Conservation (phyloP, 1,140 invertebrate genomes). For the Bradysia coprophila region DNA sequence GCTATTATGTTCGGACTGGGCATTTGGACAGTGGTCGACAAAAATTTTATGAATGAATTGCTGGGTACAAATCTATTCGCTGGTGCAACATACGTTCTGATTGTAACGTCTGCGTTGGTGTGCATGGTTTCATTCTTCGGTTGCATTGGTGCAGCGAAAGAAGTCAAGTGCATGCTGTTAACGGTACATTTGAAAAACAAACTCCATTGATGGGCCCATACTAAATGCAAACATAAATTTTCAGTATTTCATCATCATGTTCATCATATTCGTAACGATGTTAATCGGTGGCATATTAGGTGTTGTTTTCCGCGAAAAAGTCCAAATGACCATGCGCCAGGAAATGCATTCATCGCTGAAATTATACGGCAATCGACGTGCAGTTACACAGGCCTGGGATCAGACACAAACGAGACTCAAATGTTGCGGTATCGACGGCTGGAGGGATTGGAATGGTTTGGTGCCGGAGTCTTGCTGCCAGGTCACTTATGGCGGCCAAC, state of each 20-base stretch:
- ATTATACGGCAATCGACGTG: conserved; percentile 41
- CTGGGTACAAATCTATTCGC: conserved; percentile 67
- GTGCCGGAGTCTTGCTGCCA: conserved; percentile 66
- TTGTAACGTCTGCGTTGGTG: conserved; percentile 57
- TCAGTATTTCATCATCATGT: conserved; percentile 73
- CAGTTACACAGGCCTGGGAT: conserved; percentile 65
- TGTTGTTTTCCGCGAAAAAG: conserved; percentile 70
- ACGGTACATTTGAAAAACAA: conserved; percentile 37
- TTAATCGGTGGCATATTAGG: conserved; percentile 73
- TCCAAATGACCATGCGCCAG: conserved; percentile 44
- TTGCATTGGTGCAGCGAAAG: conserved; percentile 67
- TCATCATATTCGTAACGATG: conserved; percentile 73
- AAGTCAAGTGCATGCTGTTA: conserved; percentile 75
- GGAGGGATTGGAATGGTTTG: conserved; percentile 52
- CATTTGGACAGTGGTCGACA: conserved; percentile 63
- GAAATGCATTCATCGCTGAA: conserved; percentile 60
- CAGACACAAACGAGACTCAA: conserved; percentile 57
- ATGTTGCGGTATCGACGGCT: conserved; percentile 63
- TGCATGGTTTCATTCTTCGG: conserved; percentile 66
- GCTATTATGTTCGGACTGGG: conserved; percentile 52
- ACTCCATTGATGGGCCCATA: too few species aligned
- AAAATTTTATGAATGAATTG: conserved; percentile 62
- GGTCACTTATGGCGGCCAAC: conserved; percentile 41
- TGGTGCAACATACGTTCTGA: conserved; percentile 60
- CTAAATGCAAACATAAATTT: conserved; percentile 18